phyloP scores from a whole-genome alignment of 1,140 invertebrate species.

The Drosophila persimilis region DNA sequence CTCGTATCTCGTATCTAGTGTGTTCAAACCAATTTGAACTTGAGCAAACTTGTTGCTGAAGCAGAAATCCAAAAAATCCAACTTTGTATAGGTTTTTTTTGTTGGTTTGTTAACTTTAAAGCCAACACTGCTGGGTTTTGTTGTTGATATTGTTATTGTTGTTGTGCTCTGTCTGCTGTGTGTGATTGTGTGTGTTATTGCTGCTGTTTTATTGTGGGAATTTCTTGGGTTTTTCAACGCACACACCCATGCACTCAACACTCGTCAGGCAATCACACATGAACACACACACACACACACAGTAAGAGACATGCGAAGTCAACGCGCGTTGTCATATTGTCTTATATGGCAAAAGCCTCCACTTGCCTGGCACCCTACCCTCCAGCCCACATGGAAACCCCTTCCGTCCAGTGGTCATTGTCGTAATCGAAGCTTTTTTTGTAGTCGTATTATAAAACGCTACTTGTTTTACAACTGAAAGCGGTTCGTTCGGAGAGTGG shows the following conservation, averaged over 20 bases:
- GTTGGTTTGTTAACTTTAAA: slow-evolving; percentile 73
- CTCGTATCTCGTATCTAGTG: slow-evolving; percentile 38
- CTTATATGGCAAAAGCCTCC: slow-evolving; percentile 71
- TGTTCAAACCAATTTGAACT: slow-evolving; percentile 76
- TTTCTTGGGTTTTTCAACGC: slow-evolving; percentile 83
- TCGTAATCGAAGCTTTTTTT: slow-evolving; percentile 69
- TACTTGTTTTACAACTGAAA: slow-evolving; percentile 65
- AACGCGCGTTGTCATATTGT: slow-evolving; percentile 62
- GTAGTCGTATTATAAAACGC: slow-evolving; percentile 61
- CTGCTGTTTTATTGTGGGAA: slow-evolving; percentile 83
- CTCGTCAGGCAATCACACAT: slow-evolving; percentile 25
- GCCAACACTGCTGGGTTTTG: slow-evolving; percentile 43
- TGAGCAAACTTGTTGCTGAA: slow-evolving; percentile 69
- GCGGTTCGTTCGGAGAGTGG: slow-evolving; percentile 13
- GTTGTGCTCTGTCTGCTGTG: neutral
- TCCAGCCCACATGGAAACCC: neutral
- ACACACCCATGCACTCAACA: slow-evolving; percentile 55
- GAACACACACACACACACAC: slow-evolving; percentile 10
- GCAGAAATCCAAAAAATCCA: slow-evolving; percentile 55
- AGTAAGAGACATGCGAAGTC: slow-evolving; percentile 19
- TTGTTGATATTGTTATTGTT: slow-evolving; percentile 39
- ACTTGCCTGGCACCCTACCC: slow-evolving; percentile 29
- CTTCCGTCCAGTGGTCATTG: slow-evolving; percentile 30
- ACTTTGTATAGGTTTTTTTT: slow-evolving; percentile 49
- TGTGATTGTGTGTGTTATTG: slow-evolving; percentile 59